These are phyloP conservation scores for Drosophila peninsularis DNA, from an alignment of 2,888 invertebrate species.

Conservation along the genomic window DNA sequence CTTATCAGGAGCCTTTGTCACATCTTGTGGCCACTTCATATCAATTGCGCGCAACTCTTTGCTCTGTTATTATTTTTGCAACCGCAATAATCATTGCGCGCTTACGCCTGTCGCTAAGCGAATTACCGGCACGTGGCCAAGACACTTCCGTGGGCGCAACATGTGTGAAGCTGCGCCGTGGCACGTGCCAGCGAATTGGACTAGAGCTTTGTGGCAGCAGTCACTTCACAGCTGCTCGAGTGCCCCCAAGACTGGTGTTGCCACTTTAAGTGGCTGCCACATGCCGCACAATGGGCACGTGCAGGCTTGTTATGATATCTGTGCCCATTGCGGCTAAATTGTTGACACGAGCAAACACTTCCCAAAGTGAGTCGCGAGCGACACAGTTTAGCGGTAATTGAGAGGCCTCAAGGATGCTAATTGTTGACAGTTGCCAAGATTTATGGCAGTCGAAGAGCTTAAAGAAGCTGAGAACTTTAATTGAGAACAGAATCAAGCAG, in stretches of 20 bases:
- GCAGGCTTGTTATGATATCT: constrained; percentile 69
- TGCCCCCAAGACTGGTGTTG: constrained; percentile 40
- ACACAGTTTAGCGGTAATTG: constrained; percentile 4
- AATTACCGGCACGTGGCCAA: constrained; percentile 71
- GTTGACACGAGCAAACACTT: constrained; percentile 47
- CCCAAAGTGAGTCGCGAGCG: constrained; percentile 10
- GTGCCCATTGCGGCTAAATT: constrained; percentile 47
- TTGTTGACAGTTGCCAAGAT: constrained; percentile 26
- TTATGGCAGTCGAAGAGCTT: neutral
- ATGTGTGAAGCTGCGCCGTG: constrained; percentile 59
- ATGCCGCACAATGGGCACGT: constrained; percentile 33
- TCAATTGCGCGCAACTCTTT: constrained; percentile 65
- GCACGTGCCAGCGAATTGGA: constrained; percentile 42
- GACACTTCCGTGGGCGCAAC: constrained; percentile 60
- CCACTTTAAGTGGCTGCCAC: constrained; percentile 42
- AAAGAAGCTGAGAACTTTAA: too few relatives aligned
- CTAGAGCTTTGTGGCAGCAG: constrained; percentile 25
- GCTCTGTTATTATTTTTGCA: constrained; percentile 32
- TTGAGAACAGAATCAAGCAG: too few relatives aligned
- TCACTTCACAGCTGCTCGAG: constrained; percentile 62
- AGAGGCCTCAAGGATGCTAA: constrained; percentile 39
- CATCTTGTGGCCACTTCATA: constrained; percentile 51
- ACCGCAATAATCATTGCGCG: constrained; percentile 68
- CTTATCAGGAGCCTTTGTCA: constrained; percentile 35
- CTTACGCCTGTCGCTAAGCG: constrained; percentile 75